Base-by-base conservation (phyloP, 2,113 vertebrate genomes). In the Nipponia nippon region DNA sequence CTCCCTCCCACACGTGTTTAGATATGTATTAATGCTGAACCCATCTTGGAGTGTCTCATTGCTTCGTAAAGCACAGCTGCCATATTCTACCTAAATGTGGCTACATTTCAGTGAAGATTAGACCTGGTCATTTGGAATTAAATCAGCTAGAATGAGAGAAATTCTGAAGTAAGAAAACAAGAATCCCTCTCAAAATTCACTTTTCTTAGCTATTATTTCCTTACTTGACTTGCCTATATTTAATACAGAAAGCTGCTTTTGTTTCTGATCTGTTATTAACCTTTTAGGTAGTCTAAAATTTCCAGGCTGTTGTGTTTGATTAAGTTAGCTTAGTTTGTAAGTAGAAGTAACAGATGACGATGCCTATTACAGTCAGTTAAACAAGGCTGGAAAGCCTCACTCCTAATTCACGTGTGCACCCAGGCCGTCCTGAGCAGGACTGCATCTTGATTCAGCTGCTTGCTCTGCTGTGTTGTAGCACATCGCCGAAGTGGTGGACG, bases 381-480 rank as follows among this genome's bases (percentile, higher is more conserved):
- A 34, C 26, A 40, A 42, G 22, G 9, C 77, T 87, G 63, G 27
- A 81, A 42, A 44, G 13, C n/a, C 34, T 90, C 2, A 1, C 18
- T 70, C 23, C 17, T 4, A 23, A 4, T 44, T 84, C 19, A 9
- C 2, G 1, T 27, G 32, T 42, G 29, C 1, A 1, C 34, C 47
- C 13, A n/a, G 47, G 29, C 36, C 29, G 8, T 34, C 50, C 44
- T 65, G 34, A 40, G 56, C 44, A 40, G 27, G 23, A 27, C 23
- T 46, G 6, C 32, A 9, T 32, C 15, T 59, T 55, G n/a, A 27
- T 84, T 89, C 63, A 96, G 14, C n/a, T 73, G 10, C 34, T 87
- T 81, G 19, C 19, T 82, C 72, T 87, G 63, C n/a, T 95, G 89
- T 62, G 15, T 95, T 96, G 23, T 49, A 99, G 99, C 99, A 99